Conservation (phyloP, 2,797 vertebrate genomes). For the Periparus ater region DNA sequence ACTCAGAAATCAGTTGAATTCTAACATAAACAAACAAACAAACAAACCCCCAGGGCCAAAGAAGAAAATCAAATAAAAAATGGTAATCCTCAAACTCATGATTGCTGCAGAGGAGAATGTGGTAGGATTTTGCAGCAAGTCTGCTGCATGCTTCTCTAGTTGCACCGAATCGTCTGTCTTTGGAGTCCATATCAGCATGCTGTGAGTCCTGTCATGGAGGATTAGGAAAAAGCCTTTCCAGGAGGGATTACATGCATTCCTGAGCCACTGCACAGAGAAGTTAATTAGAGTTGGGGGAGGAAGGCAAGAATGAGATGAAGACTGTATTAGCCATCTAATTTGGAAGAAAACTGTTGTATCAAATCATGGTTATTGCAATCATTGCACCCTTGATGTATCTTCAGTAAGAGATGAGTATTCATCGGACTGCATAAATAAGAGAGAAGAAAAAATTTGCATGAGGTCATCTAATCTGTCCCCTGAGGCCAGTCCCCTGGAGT, state of each 20-base stretch:
- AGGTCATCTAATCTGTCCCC: constrained; percentile 25
- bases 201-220: constrained; percentile 18
- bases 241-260: constrained; percentile 46
- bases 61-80: neutral
- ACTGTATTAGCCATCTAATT: constrained; percentile 45
- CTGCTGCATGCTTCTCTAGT: neutral
- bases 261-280: constrained; percentile 24
- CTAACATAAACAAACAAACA: neutral
- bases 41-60: too few species aligned
- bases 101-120: neutral
- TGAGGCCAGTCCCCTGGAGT: neutral
- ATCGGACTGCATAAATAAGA: constrained; percentile 9
- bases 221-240: constrained; percentile 49
- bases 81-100: neutral
- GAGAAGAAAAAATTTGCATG: neutral
- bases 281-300: constrained; percentile 39
- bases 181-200: constrained; percentile 35
- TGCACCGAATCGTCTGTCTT: neutral
- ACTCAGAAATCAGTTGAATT: neutral
- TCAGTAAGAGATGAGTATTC: constrained; percentile 24
- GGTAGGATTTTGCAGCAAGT: neutral
- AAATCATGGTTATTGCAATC: constrained; percentile 39
- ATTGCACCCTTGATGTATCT: constrained; percentile 22
- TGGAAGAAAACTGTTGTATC: constrained; percentile 52
- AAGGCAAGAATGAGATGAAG: neutral